Evolutionary conservation across 2,888 invertebrate genomes (phyloP), one percentile per base, ranked within the genome.

Genomic region (Apamea sordens): DNA sequence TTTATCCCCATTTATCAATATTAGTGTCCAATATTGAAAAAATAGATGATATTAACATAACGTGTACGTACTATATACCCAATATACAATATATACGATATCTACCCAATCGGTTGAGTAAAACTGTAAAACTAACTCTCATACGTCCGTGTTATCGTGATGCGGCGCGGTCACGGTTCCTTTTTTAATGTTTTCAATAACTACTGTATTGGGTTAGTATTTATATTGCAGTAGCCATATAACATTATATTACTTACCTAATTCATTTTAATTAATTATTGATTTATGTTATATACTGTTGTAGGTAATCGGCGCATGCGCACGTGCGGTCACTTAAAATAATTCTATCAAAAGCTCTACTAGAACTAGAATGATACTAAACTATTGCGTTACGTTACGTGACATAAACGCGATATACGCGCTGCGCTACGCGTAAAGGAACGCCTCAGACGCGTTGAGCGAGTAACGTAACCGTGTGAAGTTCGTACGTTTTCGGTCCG

Each of bases 401-500:
- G 2, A 59, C 24, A 32, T 32, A 70, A 75, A 44, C 24, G 56
- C 28, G 1, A 2, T 28, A 47, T 11, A n/a, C 10, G 64, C 64
- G n/a, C 18, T n/a, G 32, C 15, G 44, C 36, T 72, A 47, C 63
- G 73, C 41, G 50, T 59, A 82, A 73, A n/a, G 82, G 79, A 82
- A 84, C 79, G 84, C 24, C 53, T 2, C 5, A 18, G 67, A 36
- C 53, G 67, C 59, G 32, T 50, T 41, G n/a, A 83, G 36, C 44
- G 32, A 61, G 8, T 64, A 78, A 50, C 69, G 72, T 84, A 84
- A 65, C 59, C 36, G 50, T 68, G 73, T 82, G 82, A 82, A 82
- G 84, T 82, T 82, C 79, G 84, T 84, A 24, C 81, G 61, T n/a
- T 68, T 67, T 36, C 59, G 79, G 11, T 73, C 47, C 68, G 69